Conservation (phyloP, 2,113 vertebrate genomes). For the Notothenia coriiceps region DNA sequence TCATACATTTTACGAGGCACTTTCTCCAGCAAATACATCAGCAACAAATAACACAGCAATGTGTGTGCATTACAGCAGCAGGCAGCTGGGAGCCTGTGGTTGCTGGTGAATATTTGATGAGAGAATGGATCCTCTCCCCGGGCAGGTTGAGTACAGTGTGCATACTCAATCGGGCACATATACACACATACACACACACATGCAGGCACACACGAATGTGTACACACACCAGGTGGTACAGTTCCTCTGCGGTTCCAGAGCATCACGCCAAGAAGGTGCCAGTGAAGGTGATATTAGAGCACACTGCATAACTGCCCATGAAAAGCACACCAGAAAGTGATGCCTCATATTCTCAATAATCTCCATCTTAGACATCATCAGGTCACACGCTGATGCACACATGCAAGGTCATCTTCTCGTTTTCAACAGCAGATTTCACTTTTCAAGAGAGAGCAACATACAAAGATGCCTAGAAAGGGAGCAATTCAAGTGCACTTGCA, state of each 20-base stretch:
- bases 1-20: constrained; percentile 34
- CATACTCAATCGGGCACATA: constrained; percentile 46
- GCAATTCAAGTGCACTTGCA: not conserved
- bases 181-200: not conserved
- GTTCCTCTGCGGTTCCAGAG: constrained; percentile 46
- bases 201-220: not conserved
- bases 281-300: constrained; percentile 79
- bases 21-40: constrained; percentile 41
- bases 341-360: constrained; percentile 46
- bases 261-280: constrained; percentile 47
- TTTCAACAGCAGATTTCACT: constrained; percentile 25
- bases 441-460: constrained; percentile 15
- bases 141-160: constrained; percentile 76
- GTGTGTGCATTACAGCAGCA: constrained; percentile 66
- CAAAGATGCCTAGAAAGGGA: constrained; percentile 15
- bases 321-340: constrained; percentile 76
- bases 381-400: constrained; percentile 19
- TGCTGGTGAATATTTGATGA: constrained; percentile 86
- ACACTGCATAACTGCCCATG: constrained; percentile 49
- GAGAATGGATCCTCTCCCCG: constrained; percentile 83
- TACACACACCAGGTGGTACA: constrained; percentile 32
- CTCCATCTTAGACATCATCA: constrained; percentile 47
- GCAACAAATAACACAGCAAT: constrained; percentile 44
- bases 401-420: constrained; percentile 48
- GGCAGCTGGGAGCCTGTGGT: constrained; percentile 80